Percentiles rank a stretch among this genome's conserved stretches.
Conservation (phyloP, 2,113 vertebrate species). For the Cavia aperea region DNA sequence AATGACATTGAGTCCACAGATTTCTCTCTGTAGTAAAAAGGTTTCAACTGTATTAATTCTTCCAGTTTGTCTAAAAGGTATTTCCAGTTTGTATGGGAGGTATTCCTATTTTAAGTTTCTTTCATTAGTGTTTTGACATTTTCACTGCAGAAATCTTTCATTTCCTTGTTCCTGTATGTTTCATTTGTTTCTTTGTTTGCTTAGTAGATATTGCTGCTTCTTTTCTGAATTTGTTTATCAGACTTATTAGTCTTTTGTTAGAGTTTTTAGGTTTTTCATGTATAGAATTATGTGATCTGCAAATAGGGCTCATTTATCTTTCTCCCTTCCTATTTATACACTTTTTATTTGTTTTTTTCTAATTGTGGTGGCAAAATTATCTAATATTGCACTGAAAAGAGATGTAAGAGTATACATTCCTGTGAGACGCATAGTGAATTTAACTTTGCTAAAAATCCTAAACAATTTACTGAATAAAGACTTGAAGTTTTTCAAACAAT, state of each 20-base stretch:
- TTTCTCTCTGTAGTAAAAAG: neutral
- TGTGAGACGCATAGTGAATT: neutral
- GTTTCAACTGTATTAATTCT: neutral
- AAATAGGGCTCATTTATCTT: neutral
- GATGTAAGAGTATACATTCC: neutral
- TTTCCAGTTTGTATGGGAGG: no score
- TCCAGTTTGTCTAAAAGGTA: neutral
- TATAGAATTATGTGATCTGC: neutral
- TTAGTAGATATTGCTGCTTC: neutral
- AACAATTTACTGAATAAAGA: neutral
- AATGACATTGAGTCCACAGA: neutral
- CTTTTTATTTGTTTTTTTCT: neutral
- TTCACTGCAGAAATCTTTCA: neutral
- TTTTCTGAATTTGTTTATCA: neutral
- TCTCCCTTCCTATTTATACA: neutral
- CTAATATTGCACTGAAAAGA: neutral
- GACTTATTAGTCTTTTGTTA: neutral
- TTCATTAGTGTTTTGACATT: neutral
- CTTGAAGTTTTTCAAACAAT: neutral
- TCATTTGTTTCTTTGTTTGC: neutral
- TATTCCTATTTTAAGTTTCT: neutral
- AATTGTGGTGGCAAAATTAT: neutral
- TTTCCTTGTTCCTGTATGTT: neutral
- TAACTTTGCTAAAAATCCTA: neutral
- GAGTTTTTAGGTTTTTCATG: neutral